These are phyloP conservation scores for Danio choprae DNA, from an alignment of 2,797 vertebrate species.

Conservation along the genomic window DNA sequence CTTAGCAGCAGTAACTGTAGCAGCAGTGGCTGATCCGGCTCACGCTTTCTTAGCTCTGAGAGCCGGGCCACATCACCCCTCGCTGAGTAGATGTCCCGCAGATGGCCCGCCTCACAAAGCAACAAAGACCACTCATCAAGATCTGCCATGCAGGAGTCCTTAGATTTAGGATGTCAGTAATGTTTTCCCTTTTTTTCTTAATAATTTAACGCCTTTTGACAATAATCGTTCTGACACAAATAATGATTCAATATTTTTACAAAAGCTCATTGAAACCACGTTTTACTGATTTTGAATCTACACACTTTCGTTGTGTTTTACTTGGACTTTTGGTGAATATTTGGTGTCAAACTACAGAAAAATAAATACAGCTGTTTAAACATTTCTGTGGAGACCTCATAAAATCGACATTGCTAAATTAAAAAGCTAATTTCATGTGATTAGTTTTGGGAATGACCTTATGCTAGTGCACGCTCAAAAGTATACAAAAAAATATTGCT, in stretches of 20 bases:
- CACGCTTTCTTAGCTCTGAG: constrained; percentile 47
- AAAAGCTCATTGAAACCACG: constrained; percentile 19
- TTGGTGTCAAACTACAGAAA: constrained; percentile 56
- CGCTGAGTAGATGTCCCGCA: constrained; percentile 52
- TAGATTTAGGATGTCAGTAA: constrained; percentile 62
- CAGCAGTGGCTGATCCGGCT: constrained; percentile 44
- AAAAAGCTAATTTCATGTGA: no score
- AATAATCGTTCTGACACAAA: constrained; percentile 30
- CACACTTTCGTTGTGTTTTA: constrained; percentile 28
- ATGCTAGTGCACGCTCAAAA: background rate
- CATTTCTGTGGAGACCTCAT: constrained; percentile 63
- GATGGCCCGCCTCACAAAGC: constrained; percentile 59
- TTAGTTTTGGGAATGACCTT: background rate
- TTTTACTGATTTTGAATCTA: constrained; percentile 10
- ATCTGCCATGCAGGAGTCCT: constrained; percentile 58
- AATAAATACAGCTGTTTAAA: constrained; percentile 73
- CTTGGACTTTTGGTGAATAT: background rate
- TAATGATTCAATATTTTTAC: constrained; percentile 2
- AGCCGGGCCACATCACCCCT: constrained; percentile 54
- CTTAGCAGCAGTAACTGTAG: constrained; percentile 52
- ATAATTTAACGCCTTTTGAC: constrained; percentile 36
- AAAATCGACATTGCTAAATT: background rate
- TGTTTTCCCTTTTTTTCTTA: constrained; percentile 53
- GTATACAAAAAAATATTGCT: background rate
- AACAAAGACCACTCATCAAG: constrained; percentile 63